Conservation (phyloP, 2,113 vertebrate species). For the Tiliqua scincoides region DNA sequence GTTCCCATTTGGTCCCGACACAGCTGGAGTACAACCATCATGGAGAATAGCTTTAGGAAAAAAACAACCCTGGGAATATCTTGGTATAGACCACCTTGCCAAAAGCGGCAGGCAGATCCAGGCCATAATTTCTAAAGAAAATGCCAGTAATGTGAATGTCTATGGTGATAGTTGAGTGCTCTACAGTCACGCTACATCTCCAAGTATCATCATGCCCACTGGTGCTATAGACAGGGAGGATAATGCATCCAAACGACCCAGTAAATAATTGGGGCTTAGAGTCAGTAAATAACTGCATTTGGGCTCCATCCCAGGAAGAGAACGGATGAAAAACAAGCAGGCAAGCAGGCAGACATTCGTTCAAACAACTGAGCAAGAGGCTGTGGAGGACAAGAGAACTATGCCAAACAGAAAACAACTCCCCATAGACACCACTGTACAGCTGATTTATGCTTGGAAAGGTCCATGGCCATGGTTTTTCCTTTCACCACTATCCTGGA, state of each 20-base stretch:
- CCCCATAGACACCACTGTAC: background rate
- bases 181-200: background rate
- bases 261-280: background rate
- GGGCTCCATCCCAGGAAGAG: background rate
- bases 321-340: background rate
- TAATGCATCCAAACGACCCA: background rate
- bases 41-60: background rate
- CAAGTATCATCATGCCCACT: background rate
- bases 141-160: background rate
- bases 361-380: background rate
- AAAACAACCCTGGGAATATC: background rate
- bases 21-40: conserved; percentile 3
- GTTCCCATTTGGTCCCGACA: background rate
- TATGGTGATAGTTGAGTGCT: background rate
- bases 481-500: background rate
- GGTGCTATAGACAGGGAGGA: background rate
- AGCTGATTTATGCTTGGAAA: background rate
- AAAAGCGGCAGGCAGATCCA: background rate
- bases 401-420: background rate
- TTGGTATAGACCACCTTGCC: background rate
- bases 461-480: background rate
- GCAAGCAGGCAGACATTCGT: background rate
- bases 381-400: background rate
- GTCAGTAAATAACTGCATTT: conserved; percentile 5
- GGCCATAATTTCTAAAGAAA: background rate